Percentiles rank a stretch among this genome's conserved stretches.
Evolutionary conservation across 1,140 invertebrate genomes (phyloP).

Genomic region (Atopsyche davidsoni): DNA sequence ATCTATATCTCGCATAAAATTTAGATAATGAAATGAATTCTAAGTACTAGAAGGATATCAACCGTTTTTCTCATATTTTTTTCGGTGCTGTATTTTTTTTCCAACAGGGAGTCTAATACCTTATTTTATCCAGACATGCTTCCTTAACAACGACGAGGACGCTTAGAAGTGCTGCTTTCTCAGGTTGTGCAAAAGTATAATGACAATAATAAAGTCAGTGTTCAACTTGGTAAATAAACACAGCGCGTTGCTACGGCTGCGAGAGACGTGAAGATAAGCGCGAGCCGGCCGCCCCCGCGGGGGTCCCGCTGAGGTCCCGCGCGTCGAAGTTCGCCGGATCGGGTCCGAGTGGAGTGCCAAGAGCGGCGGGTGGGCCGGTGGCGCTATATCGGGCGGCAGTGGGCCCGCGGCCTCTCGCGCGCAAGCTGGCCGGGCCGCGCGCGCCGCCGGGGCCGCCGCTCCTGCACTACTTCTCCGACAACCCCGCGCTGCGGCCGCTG

Average conservation of each 20-base stretch:
- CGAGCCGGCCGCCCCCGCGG: conserved; percentile 25
- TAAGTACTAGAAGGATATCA: too few species aligned
- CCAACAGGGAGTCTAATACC: too few species aligned
- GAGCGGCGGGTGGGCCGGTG: conserved; percentile 34
- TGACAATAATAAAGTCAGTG: background rate
- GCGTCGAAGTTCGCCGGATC: conserved; percentile 36
- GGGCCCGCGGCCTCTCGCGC: conserved; percentile 5
- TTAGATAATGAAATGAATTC: too few species aligned
- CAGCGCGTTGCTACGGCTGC: conserved; percentile 28
- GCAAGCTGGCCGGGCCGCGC: conserved; percentile 16
- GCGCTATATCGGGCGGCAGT: conserved; percentile 18
- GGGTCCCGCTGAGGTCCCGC: conserved; percentile 18
- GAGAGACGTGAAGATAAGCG: conserved; percentile 32
- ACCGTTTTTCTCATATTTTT: too few species aligned
- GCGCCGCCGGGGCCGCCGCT: conserved; percentile 13
- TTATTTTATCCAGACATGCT: too few species aligned
- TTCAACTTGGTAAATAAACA: too few species aligned
- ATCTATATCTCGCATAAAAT: too few species aligned
- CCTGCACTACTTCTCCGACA: conserved; percentile 68
- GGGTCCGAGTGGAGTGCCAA: conserved; percentile 38
- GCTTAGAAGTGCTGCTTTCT: too few species aligned
- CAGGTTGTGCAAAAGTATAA: too few species aligned
- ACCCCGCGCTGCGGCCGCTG: conserved; percentile 53
- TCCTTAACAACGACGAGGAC: too few species aligned
- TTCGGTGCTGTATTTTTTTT: too few species aligned